Evolutionary conservation across 2,888 invertebrate species (phyloP).

Genomic region (Macaria notata): DNA sequence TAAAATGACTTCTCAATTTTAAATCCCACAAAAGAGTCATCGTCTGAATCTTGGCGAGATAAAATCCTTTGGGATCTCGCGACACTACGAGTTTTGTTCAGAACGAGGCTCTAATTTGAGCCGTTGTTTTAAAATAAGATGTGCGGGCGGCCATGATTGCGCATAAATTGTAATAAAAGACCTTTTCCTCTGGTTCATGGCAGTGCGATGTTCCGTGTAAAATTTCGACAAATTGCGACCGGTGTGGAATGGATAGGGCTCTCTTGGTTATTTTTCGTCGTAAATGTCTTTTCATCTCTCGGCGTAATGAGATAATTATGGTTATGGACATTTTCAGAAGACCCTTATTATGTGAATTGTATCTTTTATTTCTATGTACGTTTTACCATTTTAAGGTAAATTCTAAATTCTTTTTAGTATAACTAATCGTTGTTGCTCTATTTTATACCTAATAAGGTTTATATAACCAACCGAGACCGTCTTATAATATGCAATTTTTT

Average conservation of each 20-base stretch:
- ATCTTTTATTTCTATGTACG: too few species aligned
- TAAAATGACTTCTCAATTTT: constrained; percentile 32
- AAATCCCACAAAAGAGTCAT: constrained; percentile 31
- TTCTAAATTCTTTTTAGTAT: too few species aligned
- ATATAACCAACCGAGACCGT: too few species aligned
- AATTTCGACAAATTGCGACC: constrained; percentile 21
- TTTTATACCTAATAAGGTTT: too few species aligned
- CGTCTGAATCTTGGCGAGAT: constrained; percentile 12
- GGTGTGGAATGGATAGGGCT: constrained; percentile 1
- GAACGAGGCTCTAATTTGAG: constrained; percentile 21
- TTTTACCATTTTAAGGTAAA: too few species aligned
- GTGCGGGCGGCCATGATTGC: constrained; percentile 38
- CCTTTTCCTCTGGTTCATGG: constrained; percentile 16
- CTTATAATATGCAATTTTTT: too few species aligned
- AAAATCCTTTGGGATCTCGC: constrained; percentile 20
- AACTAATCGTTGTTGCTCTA: too few species aligned
- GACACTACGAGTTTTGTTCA: constrained; percentile 23
- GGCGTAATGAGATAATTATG: too few species aligned
- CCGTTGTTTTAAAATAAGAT: constrained; percentile 25
- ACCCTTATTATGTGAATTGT: too few species aligned
- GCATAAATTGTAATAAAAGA: constrained; percentile 45
- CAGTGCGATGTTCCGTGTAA: constrained; percentile 23
- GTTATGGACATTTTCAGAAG: too few species aligned
- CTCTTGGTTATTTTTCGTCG: too few species aligned
- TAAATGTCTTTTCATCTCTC: too few species aligned